Conservation (phyloP, 2,113 vertebrate genomes). For the Tenebrosternarchus preto region DNA sequence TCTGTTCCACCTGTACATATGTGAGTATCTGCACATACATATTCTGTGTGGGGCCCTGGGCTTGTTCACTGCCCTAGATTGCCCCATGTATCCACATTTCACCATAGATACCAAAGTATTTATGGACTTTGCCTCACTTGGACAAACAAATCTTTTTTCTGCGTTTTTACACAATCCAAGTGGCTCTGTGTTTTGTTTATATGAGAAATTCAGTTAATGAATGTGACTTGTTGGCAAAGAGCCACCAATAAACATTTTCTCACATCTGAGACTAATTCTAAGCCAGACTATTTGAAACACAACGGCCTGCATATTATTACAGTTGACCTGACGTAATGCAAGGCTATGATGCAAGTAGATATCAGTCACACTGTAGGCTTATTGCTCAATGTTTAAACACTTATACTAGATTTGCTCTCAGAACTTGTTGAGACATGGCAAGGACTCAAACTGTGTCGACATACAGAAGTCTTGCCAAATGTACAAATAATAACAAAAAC, state of each 20-base stretch:
- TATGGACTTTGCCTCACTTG: slow-evolving; percentile 42
- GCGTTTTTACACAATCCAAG: background rate
- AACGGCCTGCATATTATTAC: slow-evolving; percentile 17
- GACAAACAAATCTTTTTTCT: slow-evolving; percentile 38
- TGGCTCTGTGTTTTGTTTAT: slow-evolving; percentile 3
- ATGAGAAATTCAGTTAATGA: background rate
- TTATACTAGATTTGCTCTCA: slow-evolving; percentile 57
- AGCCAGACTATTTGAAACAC: background rate
- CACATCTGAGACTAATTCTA: background rate
- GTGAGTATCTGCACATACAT: slow-evolving; percentile 10
- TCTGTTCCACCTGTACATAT: slow-evolving; percentile 22
- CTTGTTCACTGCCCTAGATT: slow-evolving; percentile 38
- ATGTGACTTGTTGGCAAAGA: too few relatives aligned
- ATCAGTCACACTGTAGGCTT: slow-evolving; percentile 4
- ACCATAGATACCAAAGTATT: slow-evolving; percentile 34
- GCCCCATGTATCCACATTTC: slow-evolving; percentile 47
- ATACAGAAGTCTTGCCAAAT: slow-evolving; percentile 22
- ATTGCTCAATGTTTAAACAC: slow-evolving; percentile 51
- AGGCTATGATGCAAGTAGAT: slow-evolving; percentile 7
- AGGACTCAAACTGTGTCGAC: slow-evolving; percentile 40
- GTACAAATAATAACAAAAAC: slow-evolving; percentile 42
- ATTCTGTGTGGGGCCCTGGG: slow-evolving; percentile 10
- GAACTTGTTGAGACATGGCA: slow-evolving; percentile 40
- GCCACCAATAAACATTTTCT: background rate
- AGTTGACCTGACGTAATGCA: slow-evolving; percentile 25